Evolutionary conservation across 2,113 vertebrate genomes (phyloP).

Genomic region (Telmatochromis sp.): DNA sequence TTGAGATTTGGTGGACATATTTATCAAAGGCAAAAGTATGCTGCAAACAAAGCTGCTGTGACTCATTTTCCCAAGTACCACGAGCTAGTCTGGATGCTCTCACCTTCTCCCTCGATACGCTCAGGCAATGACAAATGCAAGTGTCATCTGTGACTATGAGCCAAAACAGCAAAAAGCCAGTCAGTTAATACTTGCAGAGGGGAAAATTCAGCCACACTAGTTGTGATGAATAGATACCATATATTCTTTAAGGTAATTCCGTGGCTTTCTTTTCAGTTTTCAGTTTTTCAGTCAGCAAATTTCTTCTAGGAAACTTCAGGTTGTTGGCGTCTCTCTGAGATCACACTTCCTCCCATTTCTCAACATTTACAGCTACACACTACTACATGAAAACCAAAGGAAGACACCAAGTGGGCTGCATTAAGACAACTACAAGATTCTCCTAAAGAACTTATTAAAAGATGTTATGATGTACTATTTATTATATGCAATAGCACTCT

Average conservation of each 20-base stretch:
- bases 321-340: neutral
- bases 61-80: slow-evolving; percentile 27
- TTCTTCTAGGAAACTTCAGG: neutral
- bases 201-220: slow-evolving; percentile 25
- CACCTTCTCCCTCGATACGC: slow-evolving; percentile 23
- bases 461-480: neutral
- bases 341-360: neutral
- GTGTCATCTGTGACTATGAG: slow-evolving; percentile 38
- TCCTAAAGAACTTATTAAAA: neutral
- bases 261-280: neutral
- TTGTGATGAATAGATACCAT: slow-evolving; percentile 49
- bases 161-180: slow-evolving; percentile 13
- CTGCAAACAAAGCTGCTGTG: slow-evolving; percentile 4
- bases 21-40: slow-evolving; percentile 10
- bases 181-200: slow-evolving; percentile 14
- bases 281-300: neutral
- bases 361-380: neutral
- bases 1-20: slow-evolving; percentile 5
- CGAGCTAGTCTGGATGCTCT: neutral
- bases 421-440: neutral
- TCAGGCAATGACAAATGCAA: slow-evolving; percentile 51
- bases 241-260: slow-evolving; percentile 16
- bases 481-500: neutral
- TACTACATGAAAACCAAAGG: neutral
- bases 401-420: neutral